phyloP scores from a whole-genome alignment of 2,797 vertebrate species.

The Florisuga fusca region DNA sequence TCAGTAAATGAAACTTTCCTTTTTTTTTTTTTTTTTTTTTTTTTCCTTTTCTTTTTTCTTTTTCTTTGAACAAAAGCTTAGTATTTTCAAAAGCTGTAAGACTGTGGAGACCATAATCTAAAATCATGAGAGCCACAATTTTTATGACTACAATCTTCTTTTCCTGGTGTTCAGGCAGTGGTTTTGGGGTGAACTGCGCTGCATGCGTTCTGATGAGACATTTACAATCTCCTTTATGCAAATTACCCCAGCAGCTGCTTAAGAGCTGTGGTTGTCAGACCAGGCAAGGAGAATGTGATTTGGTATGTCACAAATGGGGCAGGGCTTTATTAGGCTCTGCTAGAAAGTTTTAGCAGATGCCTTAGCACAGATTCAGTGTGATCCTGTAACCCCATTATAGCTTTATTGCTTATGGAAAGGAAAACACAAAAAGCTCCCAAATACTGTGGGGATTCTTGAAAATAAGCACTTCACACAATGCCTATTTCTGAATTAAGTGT shows the following conservation, averaged over 20 bases:
- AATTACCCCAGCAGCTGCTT: conserved; percentile 75
- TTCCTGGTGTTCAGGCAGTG: conserved; percentile 71
- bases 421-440: conserved; percentile 43
- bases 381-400: conserved; percentile 58
- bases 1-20: conserved; percentile 26
- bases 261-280: conserved; percentile 74
- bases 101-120: conserved; percentile 70
- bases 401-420: conserved; percentile 42
- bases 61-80: not conserved
- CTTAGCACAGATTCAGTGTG: conserved; percentile 38
- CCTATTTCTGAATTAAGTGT: conserved; percentile 24
- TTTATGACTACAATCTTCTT: conserved; percentile 75
- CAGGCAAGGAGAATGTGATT: conserved; percentile 73
- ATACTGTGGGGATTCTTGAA: not conserved
- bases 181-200: conserved; percentile 72
- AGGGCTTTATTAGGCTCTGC: conserved; percentile 67
- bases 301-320: conserved; percentile 74
- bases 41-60: no score
- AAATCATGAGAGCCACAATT: conserved; percentile 72
- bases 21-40: not conserved
- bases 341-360: conserved; percentile 70
- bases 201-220: conserved; percentile 69
- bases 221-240: conserved; percentile 74
- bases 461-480: conserved; percentile 21
- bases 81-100: conserved; percentile 58